Evolutionary conservation across 2,888 invertebrate species (phyloP).

Genomic region (Gryllus longicercus): DNA sequence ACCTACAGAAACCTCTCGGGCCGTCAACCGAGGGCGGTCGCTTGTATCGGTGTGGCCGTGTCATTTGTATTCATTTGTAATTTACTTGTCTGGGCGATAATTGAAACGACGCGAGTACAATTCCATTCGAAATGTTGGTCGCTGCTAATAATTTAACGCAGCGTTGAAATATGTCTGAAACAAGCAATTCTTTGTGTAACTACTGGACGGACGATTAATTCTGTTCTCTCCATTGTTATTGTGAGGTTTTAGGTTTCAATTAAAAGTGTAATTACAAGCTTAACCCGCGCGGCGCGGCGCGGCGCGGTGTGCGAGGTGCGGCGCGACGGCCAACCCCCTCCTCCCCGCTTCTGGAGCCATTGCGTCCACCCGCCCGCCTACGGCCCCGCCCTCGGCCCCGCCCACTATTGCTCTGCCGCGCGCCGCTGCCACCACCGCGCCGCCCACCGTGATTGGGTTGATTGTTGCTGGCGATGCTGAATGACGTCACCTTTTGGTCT

Average conservation of each 20-base stretch:
- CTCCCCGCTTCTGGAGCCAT: too few relatives aligned
- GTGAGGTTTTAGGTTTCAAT: conserved; percentile 17
- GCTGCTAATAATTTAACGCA: background rate
- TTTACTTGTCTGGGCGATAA: background rate
- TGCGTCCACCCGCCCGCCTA: too few relatives aligned
- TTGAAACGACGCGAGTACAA: conserved; percentile 11
- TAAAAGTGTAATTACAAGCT: conserved; percentile 17
- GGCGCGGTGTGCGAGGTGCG: background rate
- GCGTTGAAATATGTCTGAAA: conserved; percentile 17
- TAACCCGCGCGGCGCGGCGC: background rate
- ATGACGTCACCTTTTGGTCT: too few relatives aligned
- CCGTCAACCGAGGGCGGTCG: too few relatives aligned
- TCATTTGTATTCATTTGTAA: background rate
- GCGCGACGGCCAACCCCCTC: background rate
- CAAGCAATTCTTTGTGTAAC: conserved; percentile 17
- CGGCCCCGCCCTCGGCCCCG: too few relatives aligned
- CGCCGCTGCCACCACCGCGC: too few relatives aligned
- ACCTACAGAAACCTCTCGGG: too few relatives aligned
- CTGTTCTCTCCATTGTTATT: conserved; percentile 17
- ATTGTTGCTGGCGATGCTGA: too few relatives aligned
- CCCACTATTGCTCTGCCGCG: too few relatives aligned
- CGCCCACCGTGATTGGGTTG: too few relatives aligned
- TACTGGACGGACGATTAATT: background rate
- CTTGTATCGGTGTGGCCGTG: too few relatives aligned
- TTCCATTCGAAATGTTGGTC: background rate